A percentile compares a stretch with the other conserved stretches of the same genome.
Evolutionary conservation across 2,797 vertebrate genomes (phyloP).

Genomic region (Gymnocypris eckloni): DNA sequence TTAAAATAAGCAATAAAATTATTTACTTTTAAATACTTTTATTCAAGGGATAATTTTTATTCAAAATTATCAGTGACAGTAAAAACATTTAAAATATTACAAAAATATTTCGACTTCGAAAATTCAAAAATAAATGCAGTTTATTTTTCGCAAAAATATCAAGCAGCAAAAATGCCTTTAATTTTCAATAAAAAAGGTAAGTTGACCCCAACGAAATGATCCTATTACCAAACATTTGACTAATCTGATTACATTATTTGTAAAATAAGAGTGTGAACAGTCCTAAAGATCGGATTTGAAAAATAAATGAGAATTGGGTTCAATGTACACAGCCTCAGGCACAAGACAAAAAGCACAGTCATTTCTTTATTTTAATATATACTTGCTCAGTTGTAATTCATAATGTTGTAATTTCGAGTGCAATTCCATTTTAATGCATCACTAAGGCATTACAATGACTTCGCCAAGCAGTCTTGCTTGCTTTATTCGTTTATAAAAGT

Average conservation of each 20-base stretch:
- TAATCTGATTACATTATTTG: not conserved
- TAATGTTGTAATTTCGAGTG: conserved; percentile 12
- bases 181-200: not conserved
- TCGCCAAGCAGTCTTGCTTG: conserved; percentile 35
- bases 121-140: not conserved
- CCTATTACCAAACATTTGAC: not conserved
- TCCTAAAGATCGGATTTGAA: not conserved
- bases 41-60: no score
- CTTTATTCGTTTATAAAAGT: conserved; percentile 52
- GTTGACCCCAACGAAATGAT: not conserved
- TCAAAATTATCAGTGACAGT: not conserved
- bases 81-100: not conserved
- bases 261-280: not conserved
- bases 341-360: not conserved
- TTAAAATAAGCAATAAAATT: not conserved
- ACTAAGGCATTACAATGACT: not conserved
- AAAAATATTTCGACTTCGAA: not conserved
- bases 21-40: no score
- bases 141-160: not conserved
- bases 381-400: not conserved
- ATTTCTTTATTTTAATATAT: not conserved
- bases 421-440: conserved; percentile 1
- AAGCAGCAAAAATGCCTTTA: not conserved
- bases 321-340: not conserved
- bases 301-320: not conserved